Base-by-base conservation (phyloP, 2,113 vertebrate species). In the Percopsis transmontana region DNA sequence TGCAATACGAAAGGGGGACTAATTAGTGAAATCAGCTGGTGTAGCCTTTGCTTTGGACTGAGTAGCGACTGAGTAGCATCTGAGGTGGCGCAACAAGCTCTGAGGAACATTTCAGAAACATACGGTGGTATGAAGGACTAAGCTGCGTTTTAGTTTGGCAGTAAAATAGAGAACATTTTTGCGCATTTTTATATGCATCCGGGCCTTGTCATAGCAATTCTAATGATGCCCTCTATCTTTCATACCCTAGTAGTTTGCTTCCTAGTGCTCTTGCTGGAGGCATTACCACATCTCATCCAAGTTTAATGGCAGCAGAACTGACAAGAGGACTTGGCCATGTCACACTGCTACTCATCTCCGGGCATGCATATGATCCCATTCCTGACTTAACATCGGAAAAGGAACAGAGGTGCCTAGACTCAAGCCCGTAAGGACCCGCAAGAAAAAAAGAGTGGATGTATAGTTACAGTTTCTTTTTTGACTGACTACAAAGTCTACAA, bases 301-400 rank as follows among this genome's bases (percentile, higher is more conserved):
- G 55, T 70, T 70, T 64, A 66, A 82, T 61, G 60, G 77, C 64
- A 77, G 67, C 57, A 52, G 62, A 85, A 64, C 67, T 73, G 77
- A 84, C 83, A 86, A 86, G 62, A 72, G 60, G 66, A 63, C 70
- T 66, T 58, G 58, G 62, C 58, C 62, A 62, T 50, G 55, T 84
- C 68, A 68, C 10, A 27, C 56, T 24, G 33, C 42, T 12, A 1
- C 58, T 54, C 19, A 41, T 77, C 56, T 75, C 54, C 50, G 70
- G 48, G 65, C 76, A 21, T 45, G 42, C 52, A 53, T 50, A 24
- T 50, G 44, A 71, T 71, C 66, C 18, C 13, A 33, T 63, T 58
- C 62, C 62, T 66, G 51, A 16, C 13, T 48, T 40, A 16, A 52
- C 59, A 47, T 57, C 4, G 16, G 38, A 72, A 18, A 56, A 59